Evolutionary conservation across 2,797 vertebrate species (phyloP).

Genomic region (Typhlichthys eigenmanni): DNA sequence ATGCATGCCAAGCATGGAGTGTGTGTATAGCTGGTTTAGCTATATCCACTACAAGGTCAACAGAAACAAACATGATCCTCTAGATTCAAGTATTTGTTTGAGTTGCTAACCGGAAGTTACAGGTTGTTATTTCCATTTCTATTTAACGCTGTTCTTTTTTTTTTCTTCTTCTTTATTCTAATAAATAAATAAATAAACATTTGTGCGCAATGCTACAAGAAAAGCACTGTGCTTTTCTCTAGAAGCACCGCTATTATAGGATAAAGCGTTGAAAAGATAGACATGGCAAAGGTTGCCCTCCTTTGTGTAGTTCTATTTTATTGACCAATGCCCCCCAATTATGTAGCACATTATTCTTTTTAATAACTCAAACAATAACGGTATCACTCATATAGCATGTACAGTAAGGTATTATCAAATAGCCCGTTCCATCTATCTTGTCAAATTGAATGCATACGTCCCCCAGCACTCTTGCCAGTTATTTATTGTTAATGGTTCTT

Average conservation of each 20-base stretch:
- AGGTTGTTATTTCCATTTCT: not conserved
- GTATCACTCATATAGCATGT: too few relatives aligned
- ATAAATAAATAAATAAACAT: not conserved
- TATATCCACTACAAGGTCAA: constrained; percentile 22
- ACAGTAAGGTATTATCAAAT: not conserved
- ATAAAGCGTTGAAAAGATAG: too few relatives aligned
- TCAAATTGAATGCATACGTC: not conserved
- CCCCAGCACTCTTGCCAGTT: constrained; percentile 14
- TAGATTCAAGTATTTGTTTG: constrained; percentile 29
- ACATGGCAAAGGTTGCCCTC: not conserved
- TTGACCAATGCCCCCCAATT: not conserved
- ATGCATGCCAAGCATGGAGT: constrained; percentile 11
- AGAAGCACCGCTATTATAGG: constrained; percentile 3
- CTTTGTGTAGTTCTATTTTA: not conserved
- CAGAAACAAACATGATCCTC: constrained; percentile 15
- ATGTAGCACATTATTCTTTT: not conserved
- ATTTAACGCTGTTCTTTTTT: not conserved
- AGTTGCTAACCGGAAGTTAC: constrained; percentile 5
- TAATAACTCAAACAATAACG: not conserved
- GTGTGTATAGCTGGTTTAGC: constrained; percentile 24
- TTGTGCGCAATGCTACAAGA: not conserved
- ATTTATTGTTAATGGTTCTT: constrained; percentile 24
- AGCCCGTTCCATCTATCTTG: not conserved
- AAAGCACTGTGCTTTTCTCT: not conserved
- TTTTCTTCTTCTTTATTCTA: not conserved